Evolutionary conservation across 1,140 invertebrate species (phyloP).

Genomic region (Solen grandis): DNA sequence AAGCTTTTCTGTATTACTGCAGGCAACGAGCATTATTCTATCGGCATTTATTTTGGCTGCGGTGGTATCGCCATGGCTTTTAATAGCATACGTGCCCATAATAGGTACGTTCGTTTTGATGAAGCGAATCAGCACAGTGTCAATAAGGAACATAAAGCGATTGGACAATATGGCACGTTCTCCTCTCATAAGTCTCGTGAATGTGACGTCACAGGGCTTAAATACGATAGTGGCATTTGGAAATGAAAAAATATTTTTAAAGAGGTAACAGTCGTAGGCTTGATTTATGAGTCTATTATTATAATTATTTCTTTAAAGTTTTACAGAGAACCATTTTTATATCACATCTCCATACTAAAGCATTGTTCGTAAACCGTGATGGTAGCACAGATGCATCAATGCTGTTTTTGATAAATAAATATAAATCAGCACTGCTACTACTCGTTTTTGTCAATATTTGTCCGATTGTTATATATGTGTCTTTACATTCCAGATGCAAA

Average conservation of each 20-base stretch:
- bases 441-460: background rate
- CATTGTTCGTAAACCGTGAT: background rate
- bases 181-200: conserved; percentile 83
- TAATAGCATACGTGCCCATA: conserved; percentile 33
- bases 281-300: background rate
- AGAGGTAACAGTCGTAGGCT: conserved; percentile 11
- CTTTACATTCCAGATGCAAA: conserved; percentile 80
- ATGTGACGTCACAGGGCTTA: too few relatives aligned
- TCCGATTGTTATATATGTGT: background rate
- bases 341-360: background rate
- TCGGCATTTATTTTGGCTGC: too few relatives aligned
- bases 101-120: conserved; percentile 12
- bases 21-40: too few relatives aligned
- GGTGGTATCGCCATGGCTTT: conserved; percentile 41
- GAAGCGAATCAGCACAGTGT: conserved; percentile 22
- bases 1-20: too few relatives aligned
- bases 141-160: conserved; percentile 81
- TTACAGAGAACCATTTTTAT: background rate
- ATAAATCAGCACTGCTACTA: background rate
- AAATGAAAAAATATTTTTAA: conserved; percentile 80
- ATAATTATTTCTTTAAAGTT: background rate
- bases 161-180: conserved; percentile 82
- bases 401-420: background rate
- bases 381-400: background rate
- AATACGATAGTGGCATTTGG: conserved; percentile 84